These are phyloP conservation scores for Stenodema calcarata DNA, from an alignment of 2,888 invertebrate species.

Conservation along the genomic window DNA sequence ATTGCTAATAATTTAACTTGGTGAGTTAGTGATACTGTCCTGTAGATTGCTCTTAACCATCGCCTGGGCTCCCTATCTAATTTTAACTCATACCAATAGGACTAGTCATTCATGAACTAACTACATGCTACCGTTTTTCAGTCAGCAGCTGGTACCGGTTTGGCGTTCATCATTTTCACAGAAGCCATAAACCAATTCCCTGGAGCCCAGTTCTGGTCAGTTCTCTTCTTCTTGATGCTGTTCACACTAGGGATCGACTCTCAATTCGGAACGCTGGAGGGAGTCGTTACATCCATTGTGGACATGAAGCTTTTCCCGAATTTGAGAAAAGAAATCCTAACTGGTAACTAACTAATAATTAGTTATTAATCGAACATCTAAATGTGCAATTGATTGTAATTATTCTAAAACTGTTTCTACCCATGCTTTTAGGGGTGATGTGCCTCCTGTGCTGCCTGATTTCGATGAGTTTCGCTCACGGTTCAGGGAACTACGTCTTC, in stretches of 20 bases:
- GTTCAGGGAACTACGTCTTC: conserved; percentile 92
- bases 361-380: background rate
- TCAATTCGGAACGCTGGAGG: conserved; percentile 94
- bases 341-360: conserved; percentile 52
- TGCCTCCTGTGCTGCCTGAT: conserved; percentile 82
- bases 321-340: conserved; percentile 80
- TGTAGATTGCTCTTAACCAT: too few species aligned
- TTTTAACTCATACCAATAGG: too few species aligned
- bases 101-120: too few species aligned
- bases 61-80: too few species aligned
- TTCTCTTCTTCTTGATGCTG: conserved; percentile 95
- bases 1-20: too few species aligned
- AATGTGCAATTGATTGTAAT: background rate
- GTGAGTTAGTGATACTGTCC: too few species aligned
- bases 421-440: conserved; percentile 64
- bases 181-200: conserved; percentile 98
- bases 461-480: conserved; percentile 91
- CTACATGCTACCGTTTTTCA: conserved; percentile 62
- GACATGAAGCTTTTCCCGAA: conserved; percentile 95
- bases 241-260: conserved; percentile 96
- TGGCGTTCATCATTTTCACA: conserved; percentile 97
- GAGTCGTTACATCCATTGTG: conserved; percentile 92
- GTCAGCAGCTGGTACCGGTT: conserved; percentile 95
- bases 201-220: conserved; percentile 93
- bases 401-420: background rate